These are phyloP conservation scores for Patella pellucida DNA, from an alignment of 2,888 invertebrate genomes.

Conservation along the genomic window DNA sequence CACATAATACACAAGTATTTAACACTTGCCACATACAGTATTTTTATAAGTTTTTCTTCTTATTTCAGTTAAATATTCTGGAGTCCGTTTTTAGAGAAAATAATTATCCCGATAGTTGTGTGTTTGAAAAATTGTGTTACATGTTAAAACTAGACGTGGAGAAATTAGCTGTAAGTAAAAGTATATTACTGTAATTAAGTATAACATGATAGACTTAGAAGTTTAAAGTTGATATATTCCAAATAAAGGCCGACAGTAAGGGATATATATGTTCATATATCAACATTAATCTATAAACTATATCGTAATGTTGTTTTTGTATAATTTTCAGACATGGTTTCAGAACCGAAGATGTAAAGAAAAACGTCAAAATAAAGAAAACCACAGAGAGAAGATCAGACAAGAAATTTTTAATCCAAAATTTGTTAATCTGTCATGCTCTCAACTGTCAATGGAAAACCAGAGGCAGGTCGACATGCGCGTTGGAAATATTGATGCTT, in stretches of 20 bases:
- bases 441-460: too few relatives aligned
- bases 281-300: not conserved
- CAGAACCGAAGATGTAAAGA: conserved; percentile 9
- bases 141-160: not conserved
- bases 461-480: too few relatives aligned
- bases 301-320: not conserved
- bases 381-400: not conserved
- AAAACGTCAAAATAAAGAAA: conserved; percentile 5
- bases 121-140: not conserved
- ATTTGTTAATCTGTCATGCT: not conserved
- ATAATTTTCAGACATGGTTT: not conserved
- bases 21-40: too few relatives aligned
- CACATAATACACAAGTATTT: too few relatives aligned
- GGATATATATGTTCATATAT: not conserved
- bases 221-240: too few relatives aligned
- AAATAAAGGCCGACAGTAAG: too few relatives aligned
- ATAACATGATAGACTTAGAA: too few relatives aligned
- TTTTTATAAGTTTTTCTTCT: not conserved
- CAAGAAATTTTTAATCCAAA: not conserved
- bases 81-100: not conserved
- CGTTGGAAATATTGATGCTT: too few relatives aligned
- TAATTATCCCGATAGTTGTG: conserved; percentile 7
- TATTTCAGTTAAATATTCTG: not conserved
- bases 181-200: not conserved
- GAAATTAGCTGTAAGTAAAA: conserved; percentile 5